Evolutionary conservation across 2,113 vertebrate genomes (phyloP).

Genomic region (Heptranchias perlo): DNA sequence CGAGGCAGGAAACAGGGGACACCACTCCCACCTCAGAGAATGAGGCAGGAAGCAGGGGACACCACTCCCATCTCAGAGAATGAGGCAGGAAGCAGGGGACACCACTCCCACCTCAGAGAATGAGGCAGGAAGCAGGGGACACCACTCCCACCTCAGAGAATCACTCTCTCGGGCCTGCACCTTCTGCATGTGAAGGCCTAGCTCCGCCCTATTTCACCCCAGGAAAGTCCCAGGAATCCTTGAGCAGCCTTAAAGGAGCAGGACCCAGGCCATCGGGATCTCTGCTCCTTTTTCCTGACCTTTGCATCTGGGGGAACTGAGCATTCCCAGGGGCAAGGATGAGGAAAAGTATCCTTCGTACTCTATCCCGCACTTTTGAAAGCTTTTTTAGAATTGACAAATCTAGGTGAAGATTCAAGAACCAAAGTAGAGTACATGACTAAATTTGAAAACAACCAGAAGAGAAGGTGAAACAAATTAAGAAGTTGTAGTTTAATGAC

Average conservation of each 20-base stretch:
- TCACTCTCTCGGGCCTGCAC: background rate
- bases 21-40: background rate
- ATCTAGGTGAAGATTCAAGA: background rate
- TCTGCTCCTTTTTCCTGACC: background rate
- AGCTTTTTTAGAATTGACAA: background rate
- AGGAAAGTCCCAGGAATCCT: background rate
- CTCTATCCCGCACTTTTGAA: background rate
- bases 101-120: background rate
- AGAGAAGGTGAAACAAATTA: background rate
- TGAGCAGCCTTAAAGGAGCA: background rate
- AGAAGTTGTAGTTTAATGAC: background rate
- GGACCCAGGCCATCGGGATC: background rate
- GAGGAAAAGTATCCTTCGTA: background rate
- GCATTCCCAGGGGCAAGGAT: background rate
- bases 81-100: background rate
- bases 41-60: background rate
- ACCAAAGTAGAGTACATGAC: background rate
- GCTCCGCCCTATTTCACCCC: background rate
- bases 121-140: background rate
- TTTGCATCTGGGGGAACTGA: background rate
- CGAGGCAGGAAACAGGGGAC: background rate
- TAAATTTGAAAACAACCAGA: background rate
- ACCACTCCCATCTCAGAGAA: background rate
- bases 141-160: background rate
- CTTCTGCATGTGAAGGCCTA: background rate